Conservation (phyloP, 2,888 invertebrate genomes). For the Andrena dorsata region DNA sequence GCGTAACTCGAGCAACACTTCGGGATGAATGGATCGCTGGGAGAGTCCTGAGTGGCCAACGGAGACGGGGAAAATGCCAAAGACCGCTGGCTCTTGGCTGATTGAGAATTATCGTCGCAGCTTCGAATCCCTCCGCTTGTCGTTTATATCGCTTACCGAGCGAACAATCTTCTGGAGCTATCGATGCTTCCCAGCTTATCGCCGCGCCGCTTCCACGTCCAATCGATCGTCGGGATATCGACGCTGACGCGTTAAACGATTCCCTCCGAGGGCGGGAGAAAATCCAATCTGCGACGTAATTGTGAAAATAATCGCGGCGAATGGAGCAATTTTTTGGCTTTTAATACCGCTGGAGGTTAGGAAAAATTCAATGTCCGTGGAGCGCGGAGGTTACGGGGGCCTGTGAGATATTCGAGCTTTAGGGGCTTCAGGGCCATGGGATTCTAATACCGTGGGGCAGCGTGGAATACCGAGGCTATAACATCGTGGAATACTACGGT, state of each 20-base stretch:
- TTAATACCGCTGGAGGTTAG: background rate
- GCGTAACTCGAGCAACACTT: constrained; percentile 35
- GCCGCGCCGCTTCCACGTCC: constrained; percentile 14
- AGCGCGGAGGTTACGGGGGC: no score
- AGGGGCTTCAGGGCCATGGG: no score
- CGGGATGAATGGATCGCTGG: constrained; percentile 52
- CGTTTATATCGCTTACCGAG: constrained; percentile 73
- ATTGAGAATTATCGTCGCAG: constrained; percentile 75
- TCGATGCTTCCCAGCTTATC: constrained; percentile 37
- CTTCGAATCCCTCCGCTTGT: constrained; percentile 51
- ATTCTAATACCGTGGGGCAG: no score
- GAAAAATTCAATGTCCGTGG: background rate
- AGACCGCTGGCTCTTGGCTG: constrained; percentile 54
- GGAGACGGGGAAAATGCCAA: constrained; percentile 48
- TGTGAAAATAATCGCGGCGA: background rate
- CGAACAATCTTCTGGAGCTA: constrained; percentile 32
- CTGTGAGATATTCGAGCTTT: no score
- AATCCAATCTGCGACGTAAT: background rate
- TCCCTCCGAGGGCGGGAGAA: background rate
- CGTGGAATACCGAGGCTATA: no score
- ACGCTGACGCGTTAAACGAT: constrained; percentile 47
- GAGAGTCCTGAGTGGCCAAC: constrained; percentile 37
- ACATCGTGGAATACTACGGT: no score
- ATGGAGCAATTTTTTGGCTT: background rate
- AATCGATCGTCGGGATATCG: constrained; percentile 34